Evolutionary conservation across 1,140 invertebrate species (phyloP).

Genomic region (Neotoxoptera formosana): DNA sequence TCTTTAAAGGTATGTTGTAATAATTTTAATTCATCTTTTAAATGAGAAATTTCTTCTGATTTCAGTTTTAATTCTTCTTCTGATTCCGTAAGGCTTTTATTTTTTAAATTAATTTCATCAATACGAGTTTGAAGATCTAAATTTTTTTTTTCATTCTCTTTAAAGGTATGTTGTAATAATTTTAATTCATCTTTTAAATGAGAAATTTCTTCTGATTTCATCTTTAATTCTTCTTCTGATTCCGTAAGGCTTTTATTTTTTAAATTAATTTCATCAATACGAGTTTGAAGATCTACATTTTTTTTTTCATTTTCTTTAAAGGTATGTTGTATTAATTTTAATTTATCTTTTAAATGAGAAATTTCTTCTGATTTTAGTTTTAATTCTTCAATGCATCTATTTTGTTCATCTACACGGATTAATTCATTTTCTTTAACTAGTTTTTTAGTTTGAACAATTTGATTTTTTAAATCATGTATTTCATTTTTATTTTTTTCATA

Average conservation of each 20-base stretch:
- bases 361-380: slow-evolving; percentile 60
- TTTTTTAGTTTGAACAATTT: slow-evolving; percentile 26
- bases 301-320: slow-evolving; percentile 50
- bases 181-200: slow-evolving; percentile 51
- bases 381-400: slow-evolving; percentile 63
- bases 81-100: slow-evolving; percentile 59
- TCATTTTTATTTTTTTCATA: slow-evolving; percentile 66
- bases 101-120: slow-evolving; percentile 55
- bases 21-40: slow-evolving; percentile 51
- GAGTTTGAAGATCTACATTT: slow-evolving; percentile 10
- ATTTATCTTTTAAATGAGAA: slow-evolving; percentile 37
- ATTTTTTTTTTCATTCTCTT: slow-evolving; percentile 46
- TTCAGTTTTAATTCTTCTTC: slow-evolving; percentile 61
- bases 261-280: slow-evolving; percentile 37
- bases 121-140: slow-evolving; percentile 13
- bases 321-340: slow-evolving; percentile 17
- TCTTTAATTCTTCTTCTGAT: slow-evolving; percentile 34
- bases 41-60: slow-evolving; percentile 30
- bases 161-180: slow-evolving; percentile 4
- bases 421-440: slow-evolving; percentile 27
- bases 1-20: slow-evolving; percentile 24
- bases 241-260: slow-evolving; percentile 60
- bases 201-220: slow-evolving; percentile 24
- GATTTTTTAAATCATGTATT: slow-evolving; percentile 54
- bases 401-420: slow-evolving; percentile 13